These are phyloP conservation scores for Leucophenga varia DNA, from an alignment of 1,140 invertebrate genomes.

Conservation along the genomic window DNA sequence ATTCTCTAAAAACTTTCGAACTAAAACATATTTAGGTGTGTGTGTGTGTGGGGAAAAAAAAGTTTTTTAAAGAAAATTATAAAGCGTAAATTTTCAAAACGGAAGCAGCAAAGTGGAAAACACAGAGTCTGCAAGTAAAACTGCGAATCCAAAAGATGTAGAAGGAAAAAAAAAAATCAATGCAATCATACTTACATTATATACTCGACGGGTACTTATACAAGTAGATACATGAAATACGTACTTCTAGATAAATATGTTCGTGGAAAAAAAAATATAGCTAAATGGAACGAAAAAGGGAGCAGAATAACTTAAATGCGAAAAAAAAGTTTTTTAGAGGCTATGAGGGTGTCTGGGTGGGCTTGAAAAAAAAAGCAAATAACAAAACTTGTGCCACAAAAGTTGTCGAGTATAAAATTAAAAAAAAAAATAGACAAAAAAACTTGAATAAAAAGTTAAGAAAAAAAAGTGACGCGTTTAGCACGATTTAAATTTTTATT, in stretches of 20 bases:
- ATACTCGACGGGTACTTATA: conserved; percentile 19
- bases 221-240: background rate
- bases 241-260: conserved; percentile 1
- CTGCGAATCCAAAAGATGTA: background rate
- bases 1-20: conserved; percentile 25
- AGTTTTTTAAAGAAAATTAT: conserved; percentile 8
- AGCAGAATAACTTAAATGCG: too few species aligned
- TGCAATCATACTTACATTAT: conserved; percentile 52
- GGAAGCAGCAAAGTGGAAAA: background rate
- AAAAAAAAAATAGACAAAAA: conserved; percentile 16
- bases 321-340: background rate
- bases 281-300: background rate
- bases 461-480: conserved; percentile 54
- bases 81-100: conserved; percentile 25
- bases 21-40: too few species aligned
- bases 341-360: conserved; percentile 25
- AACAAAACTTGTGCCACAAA: too few species aligned
- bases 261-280: conserved; percentile 7
- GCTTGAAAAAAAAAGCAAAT: conserved; percentile 16
- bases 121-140: background rate
- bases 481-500: conserved; percentile 54
- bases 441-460: conserved; percentile 52
- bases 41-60: too few species aligned
- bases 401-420: too few species aligned
- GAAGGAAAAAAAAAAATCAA: conserved; percentile 38